phyloP scores from a whole-genome alignment of 2,113 vertebrate species.

The Trematomus loennbergii region DNA sequence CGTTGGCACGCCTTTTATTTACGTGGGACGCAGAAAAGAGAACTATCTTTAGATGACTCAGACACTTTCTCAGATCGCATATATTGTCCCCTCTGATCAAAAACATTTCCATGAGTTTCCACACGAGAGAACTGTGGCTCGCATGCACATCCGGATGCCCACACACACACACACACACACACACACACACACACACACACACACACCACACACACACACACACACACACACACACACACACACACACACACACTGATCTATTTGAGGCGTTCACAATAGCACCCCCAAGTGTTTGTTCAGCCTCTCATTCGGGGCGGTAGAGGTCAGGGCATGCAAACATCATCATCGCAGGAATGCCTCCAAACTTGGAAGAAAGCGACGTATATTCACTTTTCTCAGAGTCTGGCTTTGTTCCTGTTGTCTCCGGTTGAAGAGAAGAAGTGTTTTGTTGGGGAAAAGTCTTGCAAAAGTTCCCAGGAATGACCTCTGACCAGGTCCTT shows the following conservation, averaged over 20 bases:
- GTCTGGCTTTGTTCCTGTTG: constrained; percentile 5
- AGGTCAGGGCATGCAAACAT: constrained; percentile 72
- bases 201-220: too few species aligned
- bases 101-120: constrained; percentile 11
- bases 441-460: constrained; percentile 22
- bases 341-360: constrained; percentile 56
- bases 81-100: too few species aligned
- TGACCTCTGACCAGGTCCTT: constrained; percentile 47
- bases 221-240: constrained; percentile 3
- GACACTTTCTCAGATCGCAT: constrained; percentile 76
- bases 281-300: constrained; percentile 72
- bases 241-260: constrained; percentile 4
- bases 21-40: constrained; percentile 48
- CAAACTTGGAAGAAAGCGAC: constrained; percentile 11
- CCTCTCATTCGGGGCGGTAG: constrained; percentile 52
- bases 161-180: too few species aligned
- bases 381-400: not conserved
- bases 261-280: constrained; percentile 65
- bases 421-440: constrained; percentile 29
- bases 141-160: too few species aligned
- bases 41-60: constrained; percentile 77
- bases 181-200: too few species aligned
- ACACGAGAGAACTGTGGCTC: constrained; percentile 37
- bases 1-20: constrained; percentile 25
- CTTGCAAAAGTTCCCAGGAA: constrained; percentile 15